Conservation (phyloP, 2,888 invertebrate genomes). For the Corythucha ciliata region DNA sequence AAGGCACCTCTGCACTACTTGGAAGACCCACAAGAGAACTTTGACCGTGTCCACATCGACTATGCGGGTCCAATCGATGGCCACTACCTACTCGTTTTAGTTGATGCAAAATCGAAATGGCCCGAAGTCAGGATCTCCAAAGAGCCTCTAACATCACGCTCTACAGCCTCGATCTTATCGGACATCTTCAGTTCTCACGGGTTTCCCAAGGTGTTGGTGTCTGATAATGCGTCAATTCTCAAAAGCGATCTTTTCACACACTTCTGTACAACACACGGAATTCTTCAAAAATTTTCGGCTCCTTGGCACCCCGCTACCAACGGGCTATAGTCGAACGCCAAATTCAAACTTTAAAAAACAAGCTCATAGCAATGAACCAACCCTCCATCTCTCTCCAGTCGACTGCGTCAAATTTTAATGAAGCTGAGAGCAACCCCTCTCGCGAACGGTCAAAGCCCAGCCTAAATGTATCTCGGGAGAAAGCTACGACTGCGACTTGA, state of each 20-base stretch:
- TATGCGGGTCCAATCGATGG: conserved; percentile 12
- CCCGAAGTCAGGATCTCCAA: background rate
- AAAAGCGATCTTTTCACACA: background rate
- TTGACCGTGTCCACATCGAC: conserved; percentile 6
- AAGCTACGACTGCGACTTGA: no score
- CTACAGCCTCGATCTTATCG: background rate
- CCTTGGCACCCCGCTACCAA: conserved; percentile 10
- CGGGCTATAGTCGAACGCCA: conserved; percentile 7
- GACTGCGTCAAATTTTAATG: no score
- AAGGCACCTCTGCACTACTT: conserved; percentile 3
- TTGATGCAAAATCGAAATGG: conserved; percentile 12
- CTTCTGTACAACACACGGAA: background rate
- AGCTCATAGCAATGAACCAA: conserved; percentile 6
- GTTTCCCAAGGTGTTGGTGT: background rate
- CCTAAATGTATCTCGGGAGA: no score
- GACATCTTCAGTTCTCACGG: conserved; percentile 6
- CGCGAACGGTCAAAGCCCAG: no score
- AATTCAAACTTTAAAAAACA: conserved; percentile 1
- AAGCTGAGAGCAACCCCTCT: no score
- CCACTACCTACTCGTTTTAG: background rate
- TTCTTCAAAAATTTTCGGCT: background rate
- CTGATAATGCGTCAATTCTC: conserved; percentile 1
- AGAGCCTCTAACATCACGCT: background rate
- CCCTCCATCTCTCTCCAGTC: no score
- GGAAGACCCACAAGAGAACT: conserved; percentile 24